Conservation (phyloP, 2,113 vertebrate species). For the Chinchilla lanigera region DNA sequence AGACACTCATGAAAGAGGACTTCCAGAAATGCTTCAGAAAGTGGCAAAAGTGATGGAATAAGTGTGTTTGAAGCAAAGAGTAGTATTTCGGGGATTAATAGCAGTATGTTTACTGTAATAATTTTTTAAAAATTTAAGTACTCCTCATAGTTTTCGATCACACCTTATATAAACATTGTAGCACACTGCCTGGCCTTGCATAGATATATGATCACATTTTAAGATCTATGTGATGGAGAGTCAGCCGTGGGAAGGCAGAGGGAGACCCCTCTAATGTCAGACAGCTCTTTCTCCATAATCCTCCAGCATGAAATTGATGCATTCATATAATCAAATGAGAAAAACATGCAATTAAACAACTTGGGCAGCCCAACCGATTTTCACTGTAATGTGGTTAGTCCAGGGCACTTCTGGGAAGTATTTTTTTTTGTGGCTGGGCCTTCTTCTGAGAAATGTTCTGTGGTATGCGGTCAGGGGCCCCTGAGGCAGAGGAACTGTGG, state of each 20-base stretch:
- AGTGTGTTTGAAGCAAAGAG: neutral
- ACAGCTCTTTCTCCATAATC: neutral
- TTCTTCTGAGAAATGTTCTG: neutral
- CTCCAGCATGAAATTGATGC: neutral
- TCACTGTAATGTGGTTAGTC: neutral
- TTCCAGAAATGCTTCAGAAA: neutral
- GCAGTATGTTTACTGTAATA: neutral
- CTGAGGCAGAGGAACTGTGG: neutral
- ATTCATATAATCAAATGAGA: neutral
- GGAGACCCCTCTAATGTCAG: neutral
- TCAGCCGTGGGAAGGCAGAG: neutral
- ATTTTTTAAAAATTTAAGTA: neutral
- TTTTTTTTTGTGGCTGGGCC: neutral
- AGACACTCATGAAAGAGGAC: neutral
- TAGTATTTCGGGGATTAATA: neutral
- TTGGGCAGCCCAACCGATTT: neutral
- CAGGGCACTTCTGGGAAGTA: neutral
- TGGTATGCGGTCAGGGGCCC: neutral
- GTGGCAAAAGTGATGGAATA: neutral
- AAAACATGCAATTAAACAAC: neutral
- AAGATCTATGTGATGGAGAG: fast-evolving
- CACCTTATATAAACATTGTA: neutral
- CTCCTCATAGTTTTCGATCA: neutral
- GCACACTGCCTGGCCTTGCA: neutral
- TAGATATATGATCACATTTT: neutral